A percentile compares a stretch with the other conserved stretches of the same genome.
These are phyloP conservation scores for Rutilus rutilus DNA, from an alignment of 2,113 vertebrate species.

Conservation along the genomic window DNA sequence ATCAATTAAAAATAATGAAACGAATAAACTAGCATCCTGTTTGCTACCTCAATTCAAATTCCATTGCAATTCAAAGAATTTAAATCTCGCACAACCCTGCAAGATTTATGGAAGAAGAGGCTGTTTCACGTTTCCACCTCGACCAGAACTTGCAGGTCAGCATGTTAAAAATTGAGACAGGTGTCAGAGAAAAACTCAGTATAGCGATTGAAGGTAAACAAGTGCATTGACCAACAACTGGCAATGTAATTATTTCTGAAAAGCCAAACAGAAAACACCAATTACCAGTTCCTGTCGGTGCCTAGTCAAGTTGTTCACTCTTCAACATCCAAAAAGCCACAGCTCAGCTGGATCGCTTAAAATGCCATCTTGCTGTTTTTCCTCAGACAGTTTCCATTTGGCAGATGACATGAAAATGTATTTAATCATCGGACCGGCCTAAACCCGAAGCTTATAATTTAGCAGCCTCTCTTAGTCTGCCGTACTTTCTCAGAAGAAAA, in stretches of 20 bases:
- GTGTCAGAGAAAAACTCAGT: not conserved
- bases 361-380: constrained; percentile 22
- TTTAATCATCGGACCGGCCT: constrained; percentile 33
- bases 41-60: not conserved
- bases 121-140: not conserved
- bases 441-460: constrained; percentile 51
- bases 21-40: not conserved
- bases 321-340: constrained; percentile 12
- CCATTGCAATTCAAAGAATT: not conserved
- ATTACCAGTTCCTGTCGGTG: constrained; percentile 12
- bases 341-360: constrained; percentile 26
- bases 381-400: constrained; percentile 25
- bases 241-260: not conserved
- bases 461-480: constrained; percentile 29
- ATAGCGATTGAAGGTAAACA: not conserved
- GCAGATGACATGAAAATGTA: constrained; percentile 41
- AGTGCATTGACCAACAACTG: constrained; percentile 9
- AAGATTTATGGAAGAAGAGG: not conserved
- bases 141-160: not conserved
- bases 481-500: constrained; percentile 37
- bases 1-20: no score
- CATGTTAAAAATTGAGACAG: not conserved
- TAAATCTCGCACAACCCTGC: not conserved
- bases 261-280: not conserved
- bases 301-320: constrained; percentile 13